These are phyloP conservation scores for Microplitis manilae DNA, from an alignment of 2,888 invertebrate genomes.

Conservation along the genomic window DNA sequence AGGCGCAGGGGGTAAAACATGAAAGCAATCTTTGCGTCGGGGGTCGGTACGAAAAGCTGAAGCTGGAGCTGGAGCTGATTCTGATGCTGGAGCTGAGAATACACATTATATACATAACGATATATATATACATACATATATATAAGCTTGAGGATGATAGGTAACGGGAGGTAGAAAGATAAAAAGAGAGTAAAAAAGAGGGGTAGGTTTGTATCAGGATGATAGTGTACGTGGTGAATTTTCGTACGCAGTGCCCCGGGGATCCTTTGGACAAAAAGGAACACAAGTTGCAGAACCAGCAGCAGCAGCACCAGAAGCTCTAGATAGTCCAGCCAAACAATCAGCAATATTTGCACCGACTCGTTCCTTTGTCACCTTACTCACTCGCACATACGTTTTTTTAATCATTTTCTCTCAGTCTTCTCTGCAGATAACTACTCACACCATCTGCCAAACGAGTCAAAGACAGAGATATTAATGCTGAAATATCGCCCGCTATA, in stretches of 20 bases:
- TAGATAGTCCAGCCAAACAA: conserved; percentile 38
- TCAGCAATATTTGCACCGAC: conserved; percentile 43
- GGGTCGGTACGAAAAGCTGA: conserved; percentile 10
- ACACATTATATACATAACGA: not conserved
- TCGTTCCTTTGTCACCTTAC: conserved; percentile 37
- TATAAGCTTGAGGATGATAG: not conserved
- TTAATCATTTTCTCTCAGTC: conserved; percentile 3
- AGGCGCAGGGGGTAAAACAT: conserved; percentile 31
- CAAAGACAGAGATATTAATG: conserved; percentile 22
- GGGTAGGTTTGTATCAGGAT: conserved; percentile 2
- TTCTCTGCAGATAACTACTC: not conserved
- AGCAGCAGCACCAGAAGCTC: no score
- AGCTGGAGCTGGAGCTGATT: no score
- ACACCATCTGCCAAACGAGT: conserved; percentile 1
- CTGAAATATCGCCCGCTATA: conserved; percentile 29
- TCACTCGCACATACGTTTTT: conserved; percentile 3
- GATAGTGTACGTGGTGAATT: conserved; percentile 24
- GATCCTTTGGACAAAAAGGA: not conserved
- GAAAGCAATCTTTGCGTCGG: conserved; percentile 40
- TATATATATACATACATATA: not conserved
- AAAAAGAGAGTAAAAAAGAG: conserved; percentile 9
- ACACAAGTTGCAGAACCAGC: not conserved
- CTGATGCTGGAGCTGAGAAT: no score
- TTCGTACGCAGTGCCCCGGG: conserved; percentile 27
- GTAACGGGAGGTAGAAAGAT: conserved; percentile 1